Percentiles rank a stretch among this genome's conserved stretches.
Evolutionary conservation across 2,797 vertebrate species (phyloP).

Genomic region (Chloroceryle inda): DNA sequence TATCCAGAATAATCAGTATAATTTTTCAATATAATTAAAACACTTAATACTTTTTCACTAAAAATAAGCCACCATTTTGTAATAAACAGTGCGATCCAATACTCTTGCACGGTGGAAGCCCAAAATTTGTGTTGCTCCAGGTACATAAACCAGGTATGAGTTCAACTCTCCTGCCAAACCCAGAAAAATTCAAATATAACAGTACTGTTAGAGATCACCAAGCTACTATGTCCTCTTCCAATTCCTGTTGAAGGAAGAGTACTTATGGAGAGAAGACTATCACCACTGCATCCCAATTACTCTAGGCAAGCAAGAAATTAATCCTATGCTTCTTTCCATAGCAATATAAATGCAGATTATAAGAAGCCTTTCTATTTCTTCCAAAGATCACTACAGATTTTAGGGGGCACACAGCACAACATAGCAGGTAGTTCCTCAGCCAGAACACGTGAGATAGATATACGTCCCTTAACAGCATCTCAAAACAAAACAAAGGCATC

Average conservation of each 20-base stretch:
- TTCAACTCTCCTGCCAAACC: background rate
- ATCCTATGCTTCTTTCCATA: background rate
- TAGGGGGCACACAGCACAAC: background rate
- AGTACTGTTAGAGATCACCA: background rate
- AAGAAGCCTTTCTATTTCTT: background rate
- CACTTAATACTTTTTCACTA: background rate
- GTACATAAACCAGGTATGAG: background rate
- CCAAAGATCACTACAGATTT: background rate
- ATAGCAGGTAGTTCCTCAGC: background rate
- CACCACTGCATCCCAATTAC: background rate
- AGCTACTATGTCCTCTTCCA: background rate
- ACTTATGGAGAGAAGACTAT: background rate
- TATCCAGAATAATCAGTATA: background rate
- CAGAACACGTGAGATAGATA: background rate
- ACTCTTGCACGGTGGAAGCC: background rate
- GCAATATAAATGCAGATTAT: background rate
- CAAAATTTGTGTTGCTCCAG: background rate
- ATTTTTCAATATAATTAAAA: background rate
- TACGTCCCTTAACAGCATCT: background rate
- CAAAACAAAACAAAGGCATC: background rate
- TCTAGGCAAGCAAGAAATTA: background rate
- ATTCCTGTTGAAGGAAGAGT: background rate
- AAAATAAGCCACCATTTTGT: background rate
- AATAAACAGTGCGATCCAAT: background rate
- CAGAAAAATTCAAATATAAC: background rate